Percentiles rank a stretch among this genome's conserved stretches.
phyloP scores from a whole-genome alignment of 2,888 invertebrate genomes.

The Pasiphila rectangulata region DNA sequence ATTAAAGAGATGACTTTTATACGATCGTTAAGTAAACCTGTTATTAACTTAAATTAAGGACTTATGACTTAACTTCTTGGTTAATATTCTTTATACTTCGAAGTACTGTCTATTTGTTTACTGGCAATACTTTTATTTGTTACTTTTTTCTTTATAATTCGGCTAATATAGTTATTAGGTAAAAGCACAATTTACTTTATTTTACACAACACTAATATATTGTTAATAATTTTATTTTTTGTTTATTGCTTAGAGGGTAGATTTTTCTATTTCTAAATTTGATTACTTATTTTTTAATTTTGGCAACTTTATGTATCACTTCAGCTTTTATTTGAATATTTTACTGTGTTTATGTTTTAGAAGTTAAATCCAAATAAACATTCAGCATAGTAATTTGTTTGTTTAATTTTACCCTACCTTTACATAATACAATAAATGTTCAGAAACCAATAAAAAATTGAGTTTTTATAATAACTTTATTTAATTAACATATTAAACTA shows the following conservation, averaged over 20 bases:
- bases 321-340: conserved; percentile 77
- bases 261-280: conserved; percentile 54
- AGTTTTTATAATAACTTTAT: conserved; percentile 19
- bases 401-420: conserved; percentile 12
- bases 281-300: conserved; percentile 61
- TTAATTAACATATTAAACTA: conserved; percentile 32
- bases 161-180: conserved; percentile 76
- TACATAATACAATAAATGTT: not conserved
- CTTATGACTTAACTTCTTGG: conserved; percentile 71
- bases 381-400: conserved; percentile 68
- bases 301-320: conserved; percentile 65
- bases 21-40: conserved; percentile 79
- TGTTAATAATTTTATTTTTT: conserved; percentile 77
- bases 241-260: conserved; percentile 59
- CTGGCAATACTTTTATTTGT: conserved; percentile 51
- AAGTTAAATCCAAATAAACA: conserved; percentile 78
- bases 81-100: conserved; percentile 46
- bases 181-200: conserved; percentile 74
- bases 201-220: conserved; percentile 76
- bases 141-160: conserved; percentile 60
- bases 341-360: conserved; percentile 79
- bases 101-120: conserved; percentile 38
- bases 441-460: not conserved
- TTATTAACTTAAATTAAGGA: conserved; percentile 77
- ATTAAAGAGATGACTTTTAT: conserved; percentile 79